These are phyloP conservation scores for Choreutis nemorana DNA, from an alignment of 2,888 invertebrate genomes.

Conservation along the genomic window DNA sequence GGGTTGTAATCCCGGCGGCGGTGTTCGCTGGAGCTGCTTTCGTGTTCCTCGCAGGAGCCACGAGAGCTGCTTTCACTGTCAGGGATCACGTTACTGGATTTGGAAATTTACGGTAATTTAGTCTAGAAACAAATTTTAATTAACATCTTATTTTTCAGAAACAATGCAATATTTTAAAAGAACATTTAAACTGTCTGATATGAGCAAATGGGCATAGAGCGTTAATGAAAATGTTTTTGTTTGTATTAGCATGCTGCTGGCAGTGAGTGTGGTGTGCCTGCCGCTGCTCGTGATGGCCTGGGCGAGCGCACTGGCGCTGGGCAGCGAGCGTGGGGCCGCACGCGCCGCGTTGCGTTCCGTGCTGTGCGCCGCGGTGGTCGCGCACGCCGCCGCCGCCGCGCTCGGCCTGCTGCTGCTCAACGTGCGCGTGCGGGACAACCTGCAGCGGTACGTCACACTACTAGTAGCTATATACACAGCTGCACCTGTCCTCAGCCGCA, in stretches of 20 bases:
- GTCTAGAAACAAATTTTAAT: background rate
- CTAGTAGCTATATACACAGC: too few species aligned
- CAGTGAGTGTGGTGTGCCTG: constrained; percentile 86
- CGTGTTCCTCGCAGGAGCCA: constrained; percentile 82
- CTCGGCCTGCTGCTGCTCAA: constrained; percentile 90
- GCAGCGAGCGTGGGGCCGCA: constrained; percentile 76
- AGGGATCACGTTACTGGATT: constrained; percentile 90
- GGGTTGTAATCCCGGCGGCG: constrained; percentile 90
- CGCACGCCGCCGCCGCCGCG: constrained; percentile 85
- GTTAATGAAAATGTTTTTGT: too few species aligned
- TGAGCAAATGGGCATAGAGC: too few species aligned
- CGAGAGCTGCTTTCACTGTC: constrained; percentile 89
- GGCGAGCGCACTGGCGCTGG: constrained; percentile 66
- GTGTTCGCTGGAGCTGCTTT: constrained; percentile 81
- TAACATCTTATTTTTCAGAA: background rate
- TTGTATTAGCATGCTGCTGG: constrained; percentile 85
- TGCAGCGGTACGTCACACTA: constrained; percentile 61
- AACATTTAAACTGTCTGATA: too few species aligned
- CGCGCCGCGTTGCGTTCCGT: constrained; percentile 74
- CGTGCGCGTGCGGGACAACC: constrained; percentile 81
- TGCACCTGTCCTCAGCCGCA: too few species aligned
- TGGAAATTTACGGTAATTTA: constrained; percentile 73
- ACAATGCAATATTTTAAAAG: background rate
- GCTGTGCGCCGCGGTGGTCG: constrained; percentile 77
- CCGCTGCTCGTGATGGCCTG: constrained; percentile 87